These are phyloP conservation scores for Aleiodes testaceus DNA, from an alignment of 2,888 invertebrate species.

Conservation along the genomic window DNA sequence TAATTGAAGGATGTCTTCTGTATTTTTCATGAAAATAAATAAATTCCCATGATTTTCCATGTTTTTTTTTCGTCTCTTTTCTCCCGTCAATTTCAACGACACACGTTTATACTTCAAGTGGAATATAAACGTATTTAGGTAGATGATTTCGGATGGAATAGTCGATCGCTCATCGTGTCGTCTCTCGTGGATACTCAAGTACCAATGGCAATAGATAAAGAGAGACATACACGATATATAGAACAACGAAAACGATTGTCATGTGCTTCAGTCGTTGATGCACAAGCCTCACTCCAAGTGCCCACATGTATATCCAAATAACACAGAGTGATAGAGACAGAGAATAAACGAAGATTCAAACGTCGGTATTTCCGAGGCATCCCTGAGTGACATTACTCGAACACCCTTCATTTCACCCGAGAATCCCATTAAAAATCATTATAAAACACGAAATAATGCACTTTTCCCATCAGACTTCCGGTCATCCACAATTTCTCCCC, in stretches of 20 bases:
- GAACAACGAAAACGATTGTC: slow-evolving; percentile 28
- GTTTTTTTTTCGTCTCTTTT: neutral
- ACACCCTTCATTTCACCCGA: slow-evolving; percentile 34
- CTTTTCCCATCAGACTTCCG: no score
- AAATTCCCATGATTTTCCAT: no score
- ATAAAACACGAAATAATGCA: no score
- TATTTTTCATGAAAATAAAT: no score
- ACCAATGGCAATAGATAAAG: slow-evolving; percentile 29
- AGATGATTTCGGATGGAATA: slow-evolving; percentile 24
- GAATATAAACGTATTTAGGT: slow-evolving; percentile 27
- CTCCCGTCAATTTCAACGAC: slow-evolving; percentile 2
- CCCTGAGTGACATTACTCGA: slow-evolving; percentile 35
- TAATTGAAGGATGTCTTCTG: no score
- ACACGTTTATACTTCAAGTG: slow-evolving; percentile 18
- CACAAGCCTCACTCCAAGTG: slow-evolving; percentile 17
- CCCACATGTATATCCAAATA: slow-evolving; percentile 15
- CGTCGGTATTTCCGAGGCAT: slow-evolving; percentile 30
- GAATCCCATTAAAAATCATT: neutral
- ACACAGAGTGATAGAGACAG: neutral
- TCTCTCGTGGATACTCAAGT: slow-evolving; percentile 36
- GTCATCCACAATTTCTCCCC: no score
- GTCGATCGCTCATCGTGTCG: slow-evolving; percentile 21
- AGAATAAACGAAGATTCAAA: neutral
- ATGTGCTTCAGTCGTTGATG: slow-evolving; percentile 27
- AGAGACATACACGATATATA: slow-evolving; percentile 23